Conservation (phyloP, 2,113 vertebrate species). For the Lepisosteus osseus region DNA sequence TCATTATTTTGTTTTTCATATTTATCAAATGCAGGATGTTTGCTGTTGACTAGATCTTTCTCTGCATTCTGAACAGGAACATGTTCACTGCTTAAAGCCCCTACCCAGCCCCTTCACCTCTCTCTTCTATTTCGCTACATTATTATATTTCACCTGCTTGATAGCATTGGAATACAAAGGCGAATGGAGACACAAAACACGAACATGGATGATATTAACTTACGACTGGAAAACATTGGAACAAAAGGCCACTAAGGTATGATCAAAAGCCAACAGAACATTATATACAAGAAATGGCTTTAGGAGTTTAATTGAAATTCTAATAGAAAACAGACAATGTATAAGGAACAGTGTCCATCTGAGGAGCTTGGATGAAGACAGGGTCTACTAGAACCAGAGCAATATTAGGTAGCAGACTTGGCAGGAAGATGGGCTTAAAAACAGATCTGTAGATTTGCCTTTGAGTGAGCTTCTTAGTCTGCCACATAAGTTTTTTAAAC, state of each 20-base stretch:
- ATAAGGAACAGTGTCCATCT: slow-evolving; percentile 1
- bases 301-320: not conserved
- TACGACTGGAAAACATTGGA: not conserved
- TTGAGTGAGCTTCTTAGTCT: too few species aligned
- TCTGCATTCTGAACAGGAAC: not conserved
- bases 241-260: slow-evolving; percentile 21
- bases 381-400: too few species aligned
- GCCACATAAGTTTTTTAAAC: too few species aligned
- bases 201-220: not conserved
- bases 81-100: not conserved
- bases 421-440: too few species aligned
- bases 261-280: not conserved
- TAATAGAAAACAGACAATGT: not conserved
- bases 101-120: not conserved
- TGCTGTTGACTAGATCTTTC: not conserved
- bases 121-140: not conserved
- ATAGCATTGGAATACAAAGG: slow-evolving; percentile 7
- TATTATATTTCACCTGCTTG: not conserved
- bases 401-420: too few species aligned
- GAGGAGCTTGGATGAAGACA: not conserved
- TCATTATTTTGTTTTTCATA: slow-evolving; percentile 3
- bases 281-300: slow-evolving; percentile 4
- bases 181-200: not conserved
- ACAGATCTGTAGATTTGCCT: not conserved
- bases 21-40: slow-evolving; percentile 3